Base-by-base conservation (phyloP, 1,140 invertebrate species). In the Drosophila auraria region DNA sequence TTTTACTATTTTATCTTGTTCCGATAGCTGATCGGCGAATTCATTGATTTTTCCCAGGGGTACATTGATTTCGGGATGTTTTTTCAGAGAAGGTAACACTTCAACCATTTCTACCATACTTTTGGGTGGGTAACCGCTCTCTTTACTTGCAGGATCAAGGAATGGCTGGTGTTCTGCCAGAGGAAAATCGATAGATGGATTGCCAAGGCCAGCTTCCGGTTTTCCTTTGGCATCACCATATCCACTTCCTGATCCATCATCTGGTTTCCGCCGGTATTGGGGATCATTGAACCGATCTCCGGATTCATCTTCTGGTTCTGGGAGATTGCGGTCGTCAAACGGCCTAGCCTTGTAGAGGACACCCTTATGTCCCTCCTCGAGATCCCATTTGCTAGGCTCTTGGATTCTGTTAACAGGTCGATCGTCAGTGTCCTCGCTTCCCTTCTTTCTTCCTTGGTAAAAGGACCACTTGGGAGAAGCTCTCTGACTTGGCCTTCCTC, bases 141-240 rank as follows among this genome's bases (percentile, higher is more conserved):
- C 20, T 8, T 23, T 42, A 4, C 8, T 25, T n/a, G 14, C 12
- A 33, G 59, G 20, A 27, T 14, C 9, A 36, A 12, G 5, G n/a
- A 6, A 3, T 17, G 47, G 15, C 15, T 15, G 20, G 15, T 40
- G 12, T 4, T 53, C 12, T 27, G 60, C 49, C 56, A 25, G 2
- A 60, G 63, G 17, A 61, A 61, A 65, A 36, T 45, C 20, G 63
- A 36, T 4, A 38, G 42, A 15, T 47, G 59, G 20, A 20, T 63
- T 9, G 14, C 14, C 58, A 17, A 20, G 5, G 8, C 9, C 30
- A 64, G 2, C 20, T 38, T 17, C 4, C 64, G 6, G 11, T 64
- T 65, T 65, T 64, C 42, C 58, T 36, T 12, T 33, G 58, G 38
- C 62, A 44, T n/a, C 14, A 9, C 14, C 36, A 42, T 36, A 8